Base-by-base conservation (phyloP, 2,113 vertebrate species). In the Brachionichthys hirsutus region DNA sequence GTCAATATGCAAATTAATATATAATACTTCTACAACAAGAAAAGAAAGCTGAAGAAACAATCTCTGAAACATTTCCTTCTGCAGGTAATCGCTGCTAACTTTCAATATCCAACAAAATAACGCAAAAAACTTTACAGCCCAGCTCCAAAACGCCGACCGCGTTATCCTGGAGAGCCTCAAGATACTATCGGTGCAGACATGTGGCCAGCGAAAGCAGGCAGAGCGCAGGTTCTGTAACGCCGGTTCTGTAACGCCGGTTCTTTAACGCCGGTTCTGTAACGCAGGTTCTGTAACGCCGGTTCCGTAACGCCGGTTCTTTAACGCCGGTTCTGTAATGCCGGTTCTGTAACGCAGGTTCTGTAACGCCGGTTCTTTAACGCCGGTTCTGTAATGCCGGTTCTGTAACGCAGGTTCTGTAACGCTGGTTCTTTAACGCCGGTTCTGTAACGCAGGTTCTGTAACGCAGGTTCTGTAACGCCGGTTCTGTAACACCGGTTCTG, bases 181-280 rank as follows among this genome's bases (percentile, higher is more conserved):
- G 60, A 69, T 73, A 62, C 51, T 20, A 56, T 5, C 42, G 54
- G 49, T 13, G 58, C 54, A 18, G 42, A 18, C 11, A 11, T 47
- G 59, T 14, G 45, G 18, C 51, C 51, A 43, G 38, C 14, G 22
- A 22, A 14, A 62, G 60, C 34, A 58, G 48, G 30, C 40, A 36
- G n/a, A 72, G 70, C 58, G 69, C 69, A 56, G 54, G 61, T 70
- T 73, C 62, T 38, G 76, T 63, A 71, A 79, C n/a, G 85, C 60
- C 71, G 43, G 62, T 36, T 68, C 55, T n/a, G n/a, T n/a, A 72
- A 67, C 58, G 69, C 69, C 54, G 54, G 61, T 70, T 73, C 62
- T 38, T 74, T 63, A 71, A 79, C n/a, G 85, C 60, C 71, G 43
- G 62, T 36, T 68, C 55, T n/a, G n/a, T n/a, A 72, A 67, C 58